phyloP scores from a whole-genome alignment of 1,140 invertebrate genomes.

The Nasonia longicornis region DNA sequence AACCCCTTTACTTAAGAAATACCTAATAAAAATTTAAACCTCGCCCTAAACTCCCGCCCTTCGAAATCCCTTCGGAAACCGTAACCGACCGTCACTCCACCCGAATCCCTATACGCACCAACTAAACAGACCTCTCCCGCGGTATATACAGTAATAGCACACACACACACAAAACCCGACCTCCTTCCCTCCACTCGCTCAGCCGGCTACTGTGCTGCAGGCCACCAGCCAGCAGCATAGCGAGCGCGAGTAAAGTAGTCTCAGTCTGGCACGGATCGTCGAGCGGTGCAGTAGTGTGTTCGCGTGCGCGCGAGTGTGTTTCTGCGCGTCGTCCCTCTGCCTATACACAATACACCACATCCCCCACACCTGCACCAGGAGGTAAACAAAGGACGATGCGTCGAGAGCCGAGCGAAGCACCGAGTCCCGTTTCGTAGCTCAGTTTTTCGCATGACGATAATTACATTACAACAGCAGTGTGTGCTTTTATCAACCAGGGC shows the following conservation, averaged over 20 bases:
- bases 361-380: not conserved
- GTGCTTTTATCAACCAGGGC: too few species aligned
- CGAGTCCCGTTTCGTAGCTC: too few species aligned
- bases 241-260: not conserved
- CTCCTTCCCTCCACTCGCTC: not conserved
- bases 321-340: not conserved
- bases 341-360: not conserved
- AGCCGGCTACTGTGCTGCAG: not conserved
- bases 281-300: constrained; percentile 43
- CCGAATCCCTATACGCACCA: not conserved
- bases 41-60: not conserved
- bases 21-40: too few species aligned
- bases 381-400: not conserved
- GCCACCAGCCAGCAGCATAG: too few species aligned
- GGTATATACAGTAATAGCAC: not conserved
- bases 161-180: not conserved
- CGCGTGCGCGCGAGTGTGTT: not conserved
- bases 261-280: constrained; percentile 34
- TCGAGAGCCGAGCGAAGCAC: not conserved
- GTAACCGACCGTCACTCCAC: not conserved
- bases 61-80: not conserved
- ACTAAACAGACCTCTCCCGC: not conserved
- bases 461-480: too few species aligned
- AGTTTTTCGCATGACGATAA: too few species aligned
- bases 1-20: too few species aligned